Evolutionary conservation across 64 coral and sea anemone species (phyloP), one percentile per base, ranked within the genome.

Genomic region (Pocillopora damicornis): DNA sequence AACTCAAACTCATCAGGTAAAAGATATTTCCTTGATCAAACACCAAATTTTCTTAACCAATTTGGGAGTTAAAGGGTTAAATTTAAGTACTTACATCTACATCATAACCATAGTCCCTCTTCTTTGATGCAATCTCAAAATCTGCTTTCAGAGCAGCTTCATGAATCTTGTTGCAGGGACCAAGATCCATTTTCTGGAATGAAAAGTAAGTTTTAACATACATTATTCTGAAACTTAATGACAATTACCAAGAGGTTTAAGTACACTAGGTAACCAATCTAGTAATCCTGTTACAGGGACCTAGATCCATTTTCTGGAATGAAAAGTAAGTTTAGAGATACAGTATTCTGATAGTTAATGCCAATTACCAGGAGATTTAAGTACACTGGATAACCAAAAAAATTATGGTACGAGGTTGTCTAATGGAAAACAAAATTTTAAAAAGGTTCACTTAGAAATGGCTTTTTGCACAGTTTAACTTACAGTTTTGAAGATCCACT

Each of bases 141-240:
- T 98, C 96, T 35, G 96, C 96, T 77, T 98, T 98, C 15, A 98
- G 74, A 6, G 96, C 96, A 73, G 96, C 89, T 17, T 87, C 74
- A 67, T 98, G 96, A 63, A 95, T 67, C 89, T 98, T 98, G 20
- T 89, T 83, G 25, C 96, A 98, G 14, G 90, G 89, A 11, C 96
- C 96, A 74, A 98, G 88, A 79, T 98, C 96, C 96, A 98, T 98
- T 94, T 98, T 98, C 93, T 98, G 78, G 38, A 88, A 67, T 38
- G 42, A 83, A 86, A 58, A 66, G 13, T 25, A 65, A 11, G 37
- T 34, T 30, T 10, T 37, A 63, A 13, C 18, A 80, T 18, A 60
- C 67, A 63, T 76, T 58, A 37, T 58, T 56, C 35, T 15, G 56
- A 79, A 60, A 58, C 22, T 11, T 60, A 59, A 36, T 38, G 37